Evolutionary conservation across 2,888 invertebrate species (phyloP).

Genomic region (Nephrotoma appendiculata): DNA sequence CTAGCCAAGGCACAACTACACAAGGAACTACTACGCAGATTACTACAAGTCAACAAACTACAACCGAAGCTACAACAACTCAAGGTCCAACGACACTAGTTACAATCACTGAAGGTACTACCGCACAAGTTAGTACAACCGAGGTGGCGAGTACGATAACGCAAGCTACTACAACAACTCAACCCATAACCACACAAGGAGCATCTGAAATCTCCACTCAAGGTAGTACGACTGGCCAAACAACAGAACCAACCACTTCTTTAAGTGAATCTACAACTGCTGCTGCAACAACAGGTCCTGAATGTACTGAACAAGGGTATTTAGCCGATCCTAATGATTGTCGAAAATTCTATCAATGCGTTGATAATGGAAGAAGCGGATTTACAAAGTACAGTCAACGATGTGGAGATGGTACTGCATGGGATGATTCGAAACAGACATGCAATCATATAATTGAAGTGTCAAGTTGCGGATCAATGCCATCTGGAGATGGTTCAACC

Average conservation of each 20-base stretch:
- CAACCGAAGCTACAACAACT: slow-evolving; percentile 15
- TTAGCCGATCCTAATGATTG: slow-evolving; percentile 35
- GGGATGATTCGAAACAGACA: slow-evolving; percentile 39
- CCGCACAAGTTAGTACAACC: slow-evolving; percentile 9
- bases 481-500: slow-evolving; percentile 18
- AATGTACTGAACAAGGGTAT: slow-evolving; percentile 32
- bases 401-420: slow-evolving; percentile 41
- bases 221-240: not conserved
- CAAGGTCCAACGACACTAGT: slow-evolving; percentile 13
- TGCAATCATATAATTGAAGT: slow-evolving; percentile 33
- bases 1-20: slow-evolving; percentile 15
- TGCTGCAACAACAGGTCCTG: slow-evolving; percentile 6
- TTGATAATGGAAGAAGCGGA: slow-evolving; percentile 29
- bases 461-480: slow-evolving; percentile 9
- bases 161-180: slow-evolving; percentile 11
- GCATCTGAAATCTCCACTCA: slow-evolving; percentile 7
- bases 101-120: slow-evolving; percentile 15
- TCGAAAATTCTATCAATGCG: slow-evolving; percentile 42
- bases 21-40: slow-evolving; percentile 12
- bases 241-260: slow-evolving; percentile 6
- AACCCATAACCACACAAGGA: slow-evolving; percentile 3
- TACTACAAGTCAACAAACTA: slow-evolving; percentile 15
- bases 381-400: slow-evolving; percentile 36
- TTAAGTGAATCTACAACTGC: slow-evolving; percentile 5
- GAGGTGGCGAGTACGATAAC: slow-evolving; percentile 11